phyloP scores from a whole-genome alignment of 2,113 vertebrate genomes.

The Labeo catla region DNA sequence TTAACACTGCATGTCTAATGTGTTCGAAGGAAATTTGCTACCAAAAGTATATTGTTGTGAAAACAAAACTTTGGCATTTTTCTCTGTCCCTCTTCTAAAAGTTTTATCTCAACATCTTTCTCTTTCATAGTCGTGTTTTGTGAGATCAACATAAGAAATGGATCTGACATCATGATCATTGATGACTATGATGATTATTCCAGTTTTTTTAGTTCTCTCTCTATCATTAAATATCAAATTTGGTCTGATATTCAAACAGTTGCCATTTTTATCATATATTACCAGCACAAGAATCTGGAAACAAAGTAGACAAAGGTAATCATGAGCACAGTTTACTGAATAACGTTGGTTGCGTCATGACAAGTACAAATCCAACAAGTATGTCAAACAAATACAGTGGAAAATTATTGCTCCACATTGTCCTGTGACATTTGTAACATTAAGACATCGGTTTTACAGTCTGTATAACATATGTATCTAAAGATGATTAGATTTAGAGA shows the following conservation, averaged over 20 bases:
- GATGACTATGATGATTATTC: not conserved
- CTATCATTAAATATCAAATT: not conserved
- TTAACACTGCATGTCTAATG: no score
- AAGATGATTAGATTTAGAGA: not conserved
- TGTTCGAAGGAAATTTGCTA: no score
- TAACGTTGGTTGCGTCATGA: not conserved
- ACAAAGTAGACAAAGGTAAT: not conserved
- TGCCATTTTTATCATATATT: not conserved
- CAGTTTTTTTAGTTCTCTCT: not conserved
- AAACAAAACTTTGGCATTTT: not conserved
- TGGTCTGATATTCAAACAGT: not conserved
- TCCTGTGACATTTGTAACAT: not conserved
- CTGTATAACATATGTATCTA: not conserved
- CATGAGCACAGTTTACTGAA: not conserved
- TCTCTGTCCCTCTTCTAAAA: no score
- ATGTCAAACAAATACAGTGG: not conserved
- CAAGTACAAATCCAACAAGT: not conserved
- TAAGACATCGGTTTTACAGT: not conserved
- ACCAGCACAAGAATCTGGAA: not conserved
- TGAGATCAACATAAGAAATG: not conserved
- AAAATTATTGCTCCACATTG: not conserved
- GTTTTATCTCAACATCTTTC: no score
- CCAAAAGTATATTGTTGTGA: no score
- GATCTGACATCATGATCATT: not conserved
- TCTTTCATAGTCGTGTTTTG: no score